Evolutionary conservation across 2,888 invertebrate genomes (phyloP).

Genomic region (Coleophora flavipennella): DNA sequence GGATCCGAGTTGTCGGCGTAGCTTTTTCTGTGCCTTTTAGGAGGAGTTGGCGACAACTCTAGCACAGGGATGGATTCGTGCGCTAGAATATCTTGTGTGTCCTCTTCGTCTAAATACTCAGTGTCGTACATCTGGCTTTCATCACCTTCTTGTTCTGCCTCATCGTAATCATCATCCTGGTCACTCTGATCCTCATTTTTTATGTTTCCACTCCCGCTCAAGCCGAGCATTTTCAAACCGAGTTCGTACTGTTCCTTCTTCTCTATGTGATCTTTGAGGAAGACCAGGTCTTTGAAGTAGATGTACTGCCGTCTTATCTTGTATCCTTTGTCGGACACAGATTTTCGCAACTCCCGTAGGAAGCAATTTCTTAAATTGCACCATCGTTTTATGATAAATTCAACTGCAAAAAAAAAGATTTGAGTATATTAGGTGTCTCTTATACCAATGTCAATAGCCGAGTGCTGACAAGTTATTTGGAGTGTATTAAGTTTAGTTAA

Average conservation of each 20-base stretch:
- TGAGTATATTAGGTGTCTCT: too few relatives aligned
- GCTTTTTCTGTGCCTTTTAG: not conserved
- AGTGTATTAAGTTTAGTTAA: too few relatives aligned
- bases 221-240: too few relatives aligned
- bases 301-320: not conserved
- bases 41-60: not conserved
- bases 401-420: not conserved
- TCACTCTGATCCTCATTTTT: too few relatives aligned
- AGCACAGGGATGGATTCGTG: not conserved
- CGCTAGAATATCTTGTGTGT: too few relatives aligned
- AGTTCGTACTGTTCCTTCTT: too few relatives aligned
- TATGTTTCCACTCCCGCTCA: too few relatives aligned
- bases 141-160: not conserved
- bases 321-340: not conserved
- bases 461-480: too few relatives aligned
- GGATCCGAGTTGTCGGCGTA: not conserved
- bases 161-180: not conserved
- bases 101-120: not conserved
- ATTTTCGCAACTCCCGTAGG: constrained; percentile 1
- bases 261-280: not conserved
- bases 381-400: not conserved
- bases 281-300: constrained; percentile 1
- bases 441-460: too few relatives aligned
- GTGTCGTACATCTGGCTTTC: not conserved
- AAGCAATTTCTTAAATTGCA: constrained; percentile 1